Evolutionary conservation across 2,888 invertebrate genomes (phyloP), one percentile per base, ranked within the genome.

Genomic region (Halocaridina rubra): DNA sequence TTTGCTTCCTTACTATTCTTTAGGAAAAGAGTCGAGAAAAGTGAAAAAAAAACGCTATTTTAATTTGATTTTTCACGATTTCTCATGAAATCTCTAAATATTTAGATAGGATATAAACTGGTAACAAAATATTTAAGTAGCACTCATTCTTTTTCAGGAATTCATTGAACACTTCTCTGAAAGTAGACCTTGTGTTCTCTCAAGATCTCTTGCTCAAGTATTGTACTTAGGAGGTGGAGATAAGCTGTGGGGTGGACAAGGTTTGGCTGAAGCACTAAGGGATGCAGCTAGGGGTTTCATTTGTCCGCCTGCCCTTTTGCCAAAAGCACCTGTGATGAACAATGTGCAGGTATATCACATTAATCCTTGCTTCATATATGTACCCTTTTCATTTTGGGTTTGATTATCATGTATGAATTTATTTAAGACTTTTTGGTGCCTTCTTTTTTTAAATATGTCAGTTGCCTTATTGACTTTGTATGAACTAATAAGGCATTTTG

Each of bases 201-300:
- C 98, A 0, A 94, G 98, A 80, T 97, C 98, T 69, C 94, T 97
- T 57, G 85, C 87, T 1, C 87, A 88, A 75, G 86, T 87, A 53
- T 67, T 84, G 57, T 88, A 86, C 81, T 81, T 86, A 29, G 88
- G 78, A 29, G 81, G 81, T 16, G 72, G 71, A n/a, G 82, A 82
- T 53, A 85, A 84, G 61, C 77, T 88, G 33, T 88, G 87, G 87
- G 87, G 87, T 5, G 87, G 91, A 87, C 89, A 90, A 76, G 72
- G 75, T 24, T 86, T 87, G 84, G 85, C 85, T 4, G 98, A 98
- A 88, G 95, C 96, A 74, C 91, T 98, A 75, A 93, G 95, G 88
- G 98, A 98, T 82, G 95, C 97, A 0, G 95, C 97, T 33, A 94
- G 95, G 90, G 93, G 93, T 87, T 98, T 98, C 90, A 97, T 97